phyloP scores from a whole-genome alignment of 2,797 vertebrate genomes.

The Gila robusta region DNA sequence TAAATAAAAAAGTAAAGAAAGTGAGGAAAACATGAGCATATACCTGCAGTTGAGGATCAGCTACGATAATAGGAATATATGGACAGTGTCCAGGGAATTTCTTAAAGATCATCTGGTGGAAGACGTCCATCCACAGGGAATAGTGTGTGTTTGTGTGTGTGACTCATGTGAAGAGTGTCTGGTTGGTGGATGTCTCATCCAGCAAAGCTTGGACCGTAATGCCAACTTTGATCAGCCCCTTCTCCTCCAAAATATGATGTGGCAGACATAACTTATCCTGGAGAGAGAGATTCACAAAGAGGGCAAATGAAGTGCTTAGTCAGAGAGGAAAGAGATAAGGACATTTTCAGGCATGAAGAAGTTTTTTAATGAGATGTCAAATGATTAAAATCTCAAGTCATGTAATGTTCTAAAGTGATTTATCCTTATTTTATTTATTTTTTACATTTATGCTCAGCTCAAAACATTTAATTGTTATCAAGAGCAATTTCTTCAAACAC shows the following conservation, averaged over 20 bases:
- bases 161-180: conserved; percentile 80
- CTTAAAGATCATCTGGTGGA: neutral
- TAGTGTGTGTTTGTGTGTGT: conserved; percentile 10
- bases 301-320: conserved; percentile 30
- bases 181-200: conserved; percentile 80
- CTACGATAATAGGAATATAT: neutral
- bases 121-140: neutral
- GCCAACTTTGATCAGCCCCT: conserved; percentile 91
- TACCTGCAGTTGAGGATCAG: conserved; percentile 22
- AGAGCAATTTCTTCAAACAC: neutral
- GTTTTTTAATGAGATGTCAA: neutral
- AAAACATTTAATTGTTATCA: neutral
- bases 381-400: neutral
- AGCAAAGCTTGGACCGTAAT: conserved; percentile 90
- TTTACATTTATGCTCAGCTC: neutral
- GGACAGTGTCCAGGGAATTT: neutral
- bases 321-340: conserved; percentile 36
- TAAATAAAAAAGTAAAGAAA: neutral
- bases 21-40: conserved; percentile 6
- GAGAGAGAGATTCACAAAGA: conserved; percentile 26
- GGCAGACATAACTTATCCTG: conserved; percentile 96
- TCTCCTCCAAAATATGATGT: conserved; percentile 97
- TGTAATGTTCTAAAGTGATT: neutral
- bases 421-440: neutral
- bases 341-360: neutral